Percentiles rank a stretch among this genome's conserved stretches.
Conservation (phyloP, 2,888 invertebrate species). For the Chloroclysta siterata region DNA sequence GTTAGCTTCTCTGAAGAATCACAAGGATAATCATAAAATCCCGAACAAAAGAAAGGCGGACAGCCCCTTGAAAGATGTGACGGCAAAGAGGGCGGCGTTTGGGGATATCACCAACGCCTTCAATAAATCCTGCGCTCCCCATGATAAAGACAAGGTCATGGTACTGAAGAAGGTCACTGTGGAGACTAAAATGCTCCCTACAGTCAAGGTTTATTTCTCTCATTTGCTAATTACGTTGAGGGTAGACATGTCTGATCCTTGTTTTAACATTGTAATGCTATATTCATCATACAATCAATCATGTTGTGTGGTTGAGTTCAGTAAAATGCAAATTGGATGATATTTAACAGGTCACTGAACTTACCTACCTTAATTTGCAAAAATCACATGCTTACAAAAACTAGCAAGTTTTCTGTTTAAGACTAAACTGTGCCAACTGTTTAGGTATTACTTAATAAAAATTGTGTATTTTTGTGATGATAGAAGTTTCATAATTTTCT, state of each 20-base stretch:
- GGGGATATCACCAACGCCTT: slow-evolving; percentile 93
- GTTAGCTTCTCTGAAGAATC: slow-evolving; percentile 76
- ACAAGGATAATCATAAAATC: slow-evolving; percentile 75
- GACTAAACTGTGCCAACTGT: too few relatives aligned
- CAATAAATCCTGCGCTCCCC: slow-evolving; percentile 69
- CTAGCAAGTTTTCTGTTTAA: too few relatives aligned
- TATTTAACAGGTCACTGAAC: slow-evolving; percentile 55
- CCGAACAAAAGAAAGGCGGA: slow-evolving; percentile 92
- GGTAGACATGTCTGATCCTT: slow-evolving; percentile 44
- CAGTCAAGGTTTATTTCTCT: slow-evolving; percentile 67
- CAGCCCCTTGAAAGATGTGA: slow-evolving; percentile 90
- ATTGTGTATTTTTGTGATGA: too few relatives aligned
- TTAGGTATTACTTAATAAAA: too few relatives aligned
- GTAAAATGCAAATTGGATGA: slow-evolving; percentile 11
- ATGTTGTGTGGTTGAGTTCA: slow-evolving; percentile 7
- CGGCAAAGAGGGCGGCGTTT: slow-evolving; percentile 92
- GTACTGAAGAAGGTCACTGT: slow-evolving; percentile 80
- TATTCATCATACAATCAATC: slow-evolving; percentile 6
- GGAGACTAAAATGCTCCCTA: slow-evolving; percentile 78
- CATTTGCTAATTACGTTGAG: slow-evolving; percentile 41
- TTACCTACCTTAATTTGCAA: slow-evolving; percentile 65
- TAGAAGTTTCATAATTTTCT: too few relatives aligned
- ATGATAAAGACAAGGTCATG: slow-evolving; percentile 71
- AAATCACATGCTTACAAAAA: slow-evolving; percentile 33
- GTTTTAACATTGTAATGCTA: slow-evolving; percentile 7